Evolutionary conservation across 2,113 vertebrate species (phyloP).

Genomic region (Cheirogaleus medius): DNA sequence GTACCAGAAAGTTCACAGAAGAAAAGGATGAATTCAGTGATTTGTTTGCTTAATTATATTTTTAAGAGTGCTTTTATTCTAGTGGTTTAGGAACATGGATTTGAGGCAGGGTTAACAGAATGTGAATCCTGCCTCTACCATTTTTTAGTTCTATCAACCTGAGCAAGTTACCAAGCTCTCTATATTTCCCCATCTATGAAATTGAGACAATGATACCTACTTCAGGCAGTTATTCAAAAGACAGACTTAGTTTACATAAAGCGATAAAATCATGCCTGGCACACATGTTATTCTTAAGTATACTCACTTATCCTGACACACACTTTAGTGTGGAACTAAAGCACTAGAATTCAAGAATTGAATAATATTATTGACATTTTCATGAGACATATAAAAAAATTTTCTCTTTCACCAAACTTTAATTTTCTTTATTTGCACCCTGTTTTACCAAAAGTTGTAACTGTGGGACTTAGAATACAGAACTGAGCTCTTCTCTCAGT

Average conservation of each 20-base stretch:
- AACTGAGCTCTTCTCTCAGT: not conserved
- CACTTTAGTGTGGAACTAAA: not conserved
- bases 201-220: not conserved
- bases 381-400: conserved; percentile 9
- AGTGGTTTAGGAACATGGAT: not conserved
- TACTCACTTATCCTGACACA: not conserved
- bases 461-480: not conserved
- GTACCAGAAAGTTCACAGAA: not conserved
- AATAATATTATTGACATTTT: not conserved
- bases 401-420: not conserved
- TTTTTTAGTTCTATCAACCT: not conserved
- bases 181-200: not conserved
- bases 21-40: not conserved
- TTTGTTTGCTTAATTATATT: not conserved
- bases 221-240: not conserved
- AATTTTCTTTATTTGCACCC: not conserved
- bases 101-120: not conserved
- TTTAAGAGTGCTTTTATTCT: not conserved
- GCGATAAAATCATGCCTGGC: not conserved
- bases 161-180: not conserved
- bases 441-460: not conserved
- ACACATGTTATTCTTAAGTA: not conserved
- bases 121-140: not conserved
- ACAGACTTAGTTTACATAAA: not conserved
- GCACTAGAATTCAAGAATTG: not conserved